These are phyloP conservation scores for Phoenicopterus ruber DNA, from an alignment of 2,113 vertebrate genomes.

Conservation along the genomic window DNA sequence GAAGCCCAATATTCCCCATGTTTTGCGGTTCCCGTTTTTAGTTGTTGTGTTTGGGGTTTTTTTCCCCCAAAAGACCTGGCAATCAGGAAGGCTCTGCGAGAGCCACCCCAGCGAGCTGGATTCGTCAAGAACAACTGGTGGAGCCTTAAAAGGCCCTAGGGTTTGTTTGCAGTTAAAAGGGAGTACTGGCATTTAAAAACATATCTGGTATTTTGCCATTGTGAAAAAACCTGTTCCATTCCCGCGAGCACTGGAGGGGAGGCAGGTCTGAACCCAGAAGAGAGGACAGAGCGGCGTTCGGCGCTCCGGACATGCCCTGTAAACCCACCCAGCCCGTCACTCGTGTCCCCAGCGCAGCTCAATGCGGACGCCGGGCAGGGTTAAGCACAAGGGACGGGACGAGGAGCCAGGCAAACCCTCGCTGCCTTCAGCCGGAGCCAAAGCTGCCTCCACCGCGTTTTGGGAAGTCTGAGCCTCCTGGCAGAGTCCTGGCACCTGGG, in stretches of 20 bases:
- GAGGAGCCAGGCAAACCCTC: not conserved
- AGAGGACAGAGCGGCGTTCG: not conserved
- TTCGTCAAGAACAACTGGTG: not conserved
- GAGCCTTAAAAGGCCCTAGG: not conserved
- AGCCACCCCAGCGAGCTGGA: not conserved
- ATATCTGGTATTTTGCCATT: not conserved
- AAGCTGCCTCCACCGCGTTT: rapidly evolving
- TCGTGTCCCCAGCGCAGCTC: not conserved
- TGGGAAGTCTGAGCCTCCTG: not conserved
- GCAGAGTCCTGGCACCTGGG: not conserved
- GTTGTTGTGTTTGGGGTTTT: rapidly evolving
- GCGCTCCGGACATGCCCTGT: not conserved
- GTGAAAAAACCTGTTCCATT: not conserved
- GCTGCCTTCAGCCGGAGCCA: not conserved
- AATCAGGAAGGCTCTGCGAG: not conserved
- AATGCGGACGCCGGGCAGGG: rapidly evolving
- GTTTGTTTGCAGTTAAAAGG: not conserved
- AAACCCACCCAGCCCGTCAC: not conserved
- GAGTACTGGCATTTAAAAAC: not conserved
- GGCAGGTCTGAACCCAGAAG: not conserved
- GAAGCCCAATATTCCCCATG: rapidly evolving
- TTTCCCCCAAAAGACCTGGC: rapidly evolving
- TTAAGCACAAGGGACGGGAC: not conserved
- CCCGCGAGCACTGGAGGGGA: not conserved
- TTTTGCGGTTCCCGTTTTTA: not conserved